phyloP scores from a whole-genome alignment of 2,113 vertebrate species.

The Opisthocomus hoazin region DNA sequence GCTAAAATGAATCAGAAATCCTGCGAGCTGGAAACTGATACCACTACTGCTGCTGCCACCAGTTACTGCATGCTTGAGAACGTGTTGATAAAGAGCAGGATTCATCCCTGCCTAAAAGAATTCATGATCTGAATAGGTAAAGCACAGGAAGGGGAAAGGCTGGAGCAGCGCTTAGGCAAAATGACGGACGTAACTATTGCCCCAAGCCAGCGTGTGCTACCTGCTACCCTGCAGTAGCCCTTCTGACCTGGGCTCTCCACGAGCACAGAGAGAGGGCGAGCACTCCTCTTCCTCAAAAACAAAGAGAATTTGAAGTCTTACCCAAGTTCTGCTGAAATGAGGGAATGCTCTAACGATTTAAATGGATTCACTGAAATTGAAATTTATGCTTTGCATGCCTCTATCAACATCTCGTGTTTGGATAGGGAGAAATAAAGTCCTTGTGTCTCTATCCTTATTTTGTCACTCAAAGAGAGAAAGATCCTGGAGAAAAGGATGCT shows the following conservation, averaged over 20 bases:
- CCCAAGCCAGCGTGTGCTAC: neutral
- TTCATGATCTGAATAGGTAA: neutral
- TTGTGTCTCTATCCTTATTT: neutral
- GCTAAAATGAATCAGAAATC: neutral
- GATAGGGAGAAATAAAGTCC: neutral
- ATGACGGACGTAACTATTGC: neutral
- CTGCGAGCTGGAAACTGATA: neutral
- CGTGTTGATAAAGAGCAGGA: neutral
- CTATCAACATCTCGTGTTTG: neutral
- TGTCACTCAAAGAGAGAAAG: neutral
- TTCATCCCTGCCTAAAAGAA: neutral
- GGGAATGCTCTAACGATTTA: neutral
- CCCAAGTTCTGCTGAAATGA: neutral
- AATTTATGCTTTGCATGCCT: neutral
- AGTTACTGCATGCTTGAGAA: neutral
- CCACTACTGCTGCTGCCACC: neutral
- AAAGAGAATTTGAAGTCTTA: neutral
- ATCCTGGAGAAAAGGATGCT: neutral
- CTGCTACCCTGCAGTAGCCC: neutral
- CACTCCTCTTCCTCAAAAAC: neutral
- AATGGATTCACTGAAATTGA: fast-evolving
- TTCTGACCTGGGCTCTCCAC: neutral
- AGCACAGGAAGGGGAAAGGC: neutral
- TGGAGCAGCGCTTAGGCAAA: neutral
- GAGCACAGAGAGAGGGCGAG: neutral